phyloP scores from a whole-genome alignment of 2,113 vertebrate genomes.

The Poeciliopsis retropinna region DNA sequence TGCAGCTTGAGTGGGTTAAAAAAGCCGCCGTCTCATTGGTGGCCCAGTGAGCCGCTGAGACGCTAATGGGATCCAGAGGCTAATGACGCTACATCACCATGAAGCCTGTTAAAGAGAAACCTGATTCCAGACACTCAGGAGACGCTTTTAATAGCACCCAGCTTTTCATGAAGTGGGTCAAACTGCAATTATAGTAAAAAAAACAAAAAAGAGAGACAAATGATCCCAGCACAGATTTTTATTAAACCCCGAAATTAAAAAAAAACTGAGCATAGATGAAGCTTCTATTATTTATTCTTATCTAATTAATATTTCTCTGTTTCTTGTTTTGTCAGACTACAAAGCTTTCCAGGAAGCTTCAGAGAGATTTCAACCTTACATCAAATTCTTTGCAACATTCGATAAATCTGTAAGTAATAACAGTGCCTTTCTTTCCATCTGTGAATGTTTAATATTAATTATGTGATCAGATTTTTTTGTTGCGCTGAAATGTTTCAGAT shows the following conservation, averaged over 20 bases:
- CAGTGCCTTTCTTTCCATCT: too few relatives aligned
- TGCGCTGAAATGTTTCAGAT: too few relatives aligned
- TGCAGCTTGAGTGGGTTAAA: neutral
- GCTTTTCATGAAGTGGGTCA: constrained; percentile 63
- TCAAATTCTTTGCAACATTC: constrained; percentile 97
- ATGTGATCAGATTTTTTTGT: neutral
- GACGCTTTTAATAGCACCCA: constrained; percentile 67
- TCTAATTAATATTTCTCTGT: neutral
- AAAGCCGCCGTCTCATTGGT: neutral
- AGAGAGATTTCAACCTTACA: constrained; percentile 93
- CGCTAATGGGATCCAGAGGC: constrained; percentile 30
- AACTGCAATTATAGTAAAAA: constrained; percentile 61
- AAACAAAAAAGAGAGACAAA: constrained; percentile 30
- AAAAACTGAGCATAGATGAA: constrained; percentile 49
- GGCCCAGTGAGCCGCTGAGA: constrained; percentile 8
- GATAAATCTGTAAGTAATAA: constrained; percentile 90
- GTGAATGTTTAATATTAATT: neutral
- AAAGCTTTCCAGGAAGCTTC: constrained; percentile 94
- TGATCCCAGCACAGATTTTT: constrained; percentile 55
- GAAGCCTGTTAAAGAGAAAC: constrained; percentile 41
- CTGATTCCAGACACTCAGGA: constrained; percentile 53
- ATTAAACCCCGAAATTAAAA: constrained; percentile 28
- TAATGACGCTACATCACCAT: constrained; percentile 42
- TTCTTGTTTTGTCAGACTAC: constrained; percentile 82
- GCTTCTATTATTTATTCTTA: neutral